phyloP scores from a whole-genome alignment of 2,888 invertebrate genomes.

The Dione juno region DNA sequence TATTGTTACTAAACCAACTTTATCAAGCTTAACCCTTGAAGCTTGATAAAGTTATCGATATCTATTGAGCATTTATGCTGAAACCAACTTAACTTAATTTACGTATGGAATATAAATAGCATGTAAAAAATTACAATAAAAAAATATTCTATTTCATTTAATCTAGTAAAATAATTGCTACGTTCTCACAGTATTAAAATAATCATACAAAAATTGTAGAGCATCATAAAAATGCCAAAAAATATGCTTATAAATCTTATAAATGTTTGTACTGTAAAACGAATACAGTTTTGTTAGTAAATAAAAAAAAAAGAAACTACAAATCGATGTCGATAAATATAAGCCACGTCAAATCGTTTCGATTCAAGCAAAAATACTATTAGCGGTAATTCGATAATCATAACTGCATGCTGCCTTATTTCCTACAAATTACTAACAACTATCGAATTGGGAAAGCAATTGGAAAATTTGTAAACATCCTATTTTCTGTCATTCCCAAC shows the following conservation, averaged over 20 bases:
- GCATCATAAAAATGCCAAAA: too few relatives aligned
- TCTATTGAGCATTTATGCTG: background rate
- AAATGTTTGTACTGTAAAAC: background rate
- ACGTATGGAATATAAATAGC: too few relatives aligned
- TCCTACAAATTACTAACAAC: conserved; percentile 37
- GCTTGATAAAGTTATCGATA: conserved; percentile 28
- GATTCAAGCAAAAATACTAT: conserved; percentile 39
- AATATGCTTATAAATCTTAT: too few relatives aligned
- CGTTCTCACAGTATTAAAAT: too few relatives aligned
- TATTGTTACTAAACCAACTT: conserved; percentile 31
- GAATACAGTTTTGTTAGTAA: too few relatives aligned
- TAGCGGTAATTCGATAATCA: conserved; percentile 52
- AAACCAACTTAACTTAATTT: too few relatives aligned
- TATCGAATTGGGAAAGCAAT: conserved; percentile 31
- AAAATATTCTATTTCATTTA: too few relatives aligned
- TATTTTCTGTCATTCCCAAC: background rate
- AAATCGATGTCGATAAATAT: conserved; percentile 28
- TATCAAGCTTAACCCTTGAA: conserved; percentile 21
- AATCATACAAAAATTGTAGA: too few relatives aligned
- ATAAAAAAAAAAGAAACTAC: background rate
- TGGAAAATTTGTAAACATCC: conserved; percentile 17
- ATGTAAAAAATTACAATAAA: too few relatives aligned
- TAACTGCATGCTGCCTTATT: conserved; percentile 43
- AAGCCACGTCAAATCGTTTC: conserved; percentile 27
- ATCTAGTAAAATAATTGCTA: too few relatives aligned